Percentiles rank a stretch among this genome's conserved stretches.
phyloP scores from a whole-genome alignment of 1,140 invertebrate genomes.

The Araneus ventricosus region DNA sequence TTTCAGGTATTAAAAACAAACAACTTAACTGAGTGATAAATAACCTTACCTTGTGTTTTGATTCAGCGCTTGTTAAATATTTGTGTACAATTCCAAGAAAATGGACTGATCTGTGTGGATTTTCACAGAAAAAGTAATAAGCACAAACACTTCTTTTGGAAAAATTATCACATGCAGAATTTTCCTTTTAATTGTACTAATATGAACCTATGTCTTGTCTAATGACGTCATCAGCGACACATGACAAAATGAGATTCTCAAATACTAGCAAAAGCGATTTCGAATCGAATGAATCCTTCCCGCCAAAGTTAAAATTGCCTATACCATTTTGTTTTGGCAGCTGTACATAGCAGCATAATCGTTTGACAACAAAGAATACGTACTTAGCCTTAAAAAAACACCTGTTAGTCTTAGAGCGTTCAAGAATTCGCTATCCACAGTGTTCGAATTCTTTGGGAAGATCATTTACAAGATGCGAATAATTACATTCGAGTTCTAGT shows the following conservation, averaged over 20 bases:
- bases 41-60: too few species aligned
- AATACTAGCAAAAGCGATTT: constrained; percentile 13
- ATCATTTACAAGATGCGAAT: background rate
- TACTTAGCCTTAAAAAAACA: constrained; percentile 12
- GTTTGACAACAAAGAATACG: constrained; percentile 51
- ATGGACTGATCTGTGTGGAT: too few species aligned
- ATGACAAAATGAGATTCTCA: background rate
- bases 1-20: too few species aligned
- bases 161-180: too few species aligned
- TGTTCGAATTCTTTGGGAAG: constrained; percentile 42
- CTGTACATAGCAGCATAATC: constrained; percentile 32
- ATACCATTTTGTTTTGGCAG: constrained; percentile 52
- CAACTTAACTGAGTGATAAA: too few species aligned
- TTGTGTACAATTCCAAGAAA: too few species aligned
- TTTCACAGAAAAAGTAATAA: too few species aligned
- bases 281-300: constrained; percentile 34
- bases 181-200: too few species aligned
- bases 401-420: constrained; percentile 12
- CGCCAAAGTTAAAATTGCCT: constrained; percentile 54
- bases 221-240: too few species aligned
- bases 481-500: background rate
- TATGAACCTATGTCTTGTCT: too few species aligned
- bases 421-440: background rate
- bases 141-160: too few species aligned
- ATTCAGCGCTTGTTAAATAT: too few species aligned